Base-by-base conservation (phyloP, 2,888 invertebrate species). In the Tuta absoluta region DNA sequence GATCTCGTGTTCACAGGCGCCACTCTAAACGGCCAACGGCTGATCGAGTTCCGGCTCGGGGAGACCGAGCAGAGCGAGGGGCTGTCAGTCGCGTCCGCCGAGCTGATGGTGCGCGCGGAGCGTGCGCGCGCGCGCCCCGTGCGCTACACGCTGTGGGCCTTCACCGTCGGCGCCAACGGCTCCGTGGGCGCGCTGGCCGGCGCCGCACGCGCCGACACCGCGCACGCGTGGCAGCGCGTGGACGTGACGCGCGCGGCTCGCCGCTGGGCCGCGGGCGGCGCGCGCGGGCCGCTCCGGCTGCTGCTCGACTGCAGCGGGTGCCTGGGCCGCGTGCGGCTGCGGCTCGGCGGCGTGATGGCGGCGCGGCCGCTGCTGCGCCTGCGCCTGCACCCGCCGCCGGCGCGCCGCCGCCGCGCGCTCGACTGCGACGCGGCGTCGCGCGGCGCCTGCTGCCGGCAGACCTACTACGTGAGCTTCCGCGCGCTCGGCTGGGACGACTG, bases 401-500 rank as follows among this genome's bases (percentile, higher is more conserved):
- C 96, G 19, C 95, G 96, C 63, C 94, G 97, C 68, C 93, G 96
- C 74, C 94, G 97, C 71, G 96, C 97, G 45, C 93, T 97, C 66
- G 97, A 97, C 85, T 98, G 98, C 89, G 94, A 94, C 69, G 94
- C 93, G 66, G 86, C 87, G 68, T 83, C 87, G 68, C 82, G 77
- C 72, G 89, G 89, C 76, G 85, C 85, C 73, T 96, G 96, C 83
- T 98, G 98, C 88, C 97, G 97, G 80, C 96, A 98, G 87, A 94
- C 95, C 61, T 97, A 98, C 91, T 98, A 97, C 92, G 97, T 98
- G 76, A 96, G 95, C 86, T 98, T 98, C 92, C 95, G 95, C 80
- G 95, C 96, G 76, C 93, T 98, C 62, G 97, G 97, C 74, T 98
- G 98, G 98, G 97, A 97, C 88, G 97, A 98, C 91, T 98, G 97